A percentile compares a stretch with the other conserved stretches of the same genome.
Conservation (phyloP, 2,888 invertebrate genomes). For the Leptarthrus brevirostris region DNA sequence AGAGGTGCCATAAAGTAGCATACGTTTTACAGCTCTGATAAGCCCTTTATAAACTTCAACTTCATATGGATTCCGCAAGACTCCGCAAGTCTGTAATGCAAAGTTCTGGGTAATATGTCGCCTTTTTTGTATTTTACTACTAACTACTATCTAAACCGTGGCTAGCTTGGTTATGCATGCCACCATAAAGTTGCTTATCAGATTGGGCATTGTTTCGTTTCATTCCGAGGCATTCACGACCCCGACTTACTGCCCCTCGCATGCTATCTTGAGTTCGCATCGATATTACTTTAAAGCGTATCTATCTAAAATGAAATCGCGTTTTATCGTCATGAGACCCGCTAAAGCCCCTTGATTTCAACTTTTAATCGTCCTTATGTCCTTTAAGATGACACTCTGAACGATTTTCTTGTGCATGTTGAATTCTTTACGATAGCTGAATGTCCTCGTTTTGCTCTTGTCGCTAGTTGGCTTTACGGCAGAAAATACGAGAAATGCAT, state of each 20-base stretch:
- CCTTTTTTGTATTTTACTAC: background rate
- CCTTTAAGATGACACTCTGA: conserved; percentile 33
- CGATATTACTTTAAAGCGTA: conserved; percentile 35
- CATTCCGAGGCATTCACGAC: background rate
- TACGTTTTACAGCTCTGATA: conserved; percentile 11
- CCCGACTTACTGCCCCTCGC: conserved; percentile 1
- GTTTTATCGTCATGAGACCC: conserved; percentile 11
- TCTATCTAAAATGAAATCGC: conserved; percentile 41
- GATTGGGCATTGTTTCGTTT: conserved; percentile 30
- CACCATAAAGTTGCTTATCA: conserved; percentile 11
- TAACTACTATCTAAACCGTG: conserved; percentile 15
- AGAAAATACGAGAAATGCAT: conserved; percentile 5
- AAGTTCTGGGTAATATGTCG: background rate
- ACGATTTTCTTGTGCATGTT: background rate
- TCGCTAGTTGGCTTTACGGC: background rate
- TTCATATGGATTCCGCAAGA: background rate
- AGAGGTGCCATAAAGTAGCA: conserved; percentile 32
- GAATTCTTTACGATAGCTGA: background rate
- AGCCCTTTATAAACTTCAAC: background rate
- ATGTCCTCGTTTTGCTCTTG: background rate
- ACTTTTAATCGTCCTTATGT: conserved; percentile 19
- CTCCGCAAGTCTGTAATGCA: background rate
- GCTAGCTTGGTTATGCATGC: conserved; percentile 14
- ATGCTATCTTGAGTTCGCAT: background rate
- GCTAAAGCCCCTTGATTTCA: conserved; percentile 17